Percentiles rank a stretch among this genome's conserved stretches.
These are phyloP conservation scores for Eristalis tenax DNA, from an alignment of 2,888 invertebrate species.

Conservation along the genomic window DNA sequence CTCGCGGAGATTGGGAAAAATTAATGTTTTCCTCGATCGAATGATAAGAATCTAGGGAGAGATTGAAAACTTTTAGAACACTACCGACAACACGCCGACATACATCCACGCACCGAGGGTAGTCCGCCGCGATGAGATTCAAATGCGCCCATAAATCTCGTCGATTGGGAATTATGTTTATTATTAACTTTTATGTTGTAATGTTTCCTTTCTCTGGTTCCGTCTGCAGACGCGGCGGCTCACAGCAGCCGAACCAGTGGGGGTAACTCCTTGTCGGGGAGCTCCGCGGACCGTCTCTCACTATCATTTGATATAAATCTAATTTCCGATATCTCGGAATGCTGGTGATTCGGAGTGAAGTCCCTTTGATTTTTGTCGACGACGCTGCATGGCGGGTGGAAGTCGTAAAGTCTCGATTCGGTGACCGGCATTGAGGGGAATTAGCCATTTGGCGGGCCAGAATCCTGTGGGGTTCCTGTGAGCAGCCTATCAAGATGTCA, in stretches of 20 bases:
- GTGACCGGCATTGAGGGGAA: constrained; percentile 30
- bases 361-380: constrained; percentile 25
- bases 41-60: constrained; percentile 70
- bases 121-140: constrained; percentile 60
- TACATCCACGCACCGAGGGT: constrained; percentile 57
- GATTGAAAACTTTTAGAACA: constrained; percentile 71
- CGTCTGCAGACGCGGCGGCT: constrained; percentile 16
- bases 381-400: constrained; percentile 34
- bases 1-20: constrained; percentile 58
- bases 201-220: constrained; percentile 59
- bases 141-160: constrained; percentile 70
- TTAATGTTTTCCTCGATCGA: constrained; percentile 68
- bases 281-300: constrained; percentile 12
- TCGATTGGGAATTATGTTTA: constrained; percentile 72
- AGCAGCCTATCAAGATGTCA: constrained; percentile 21
- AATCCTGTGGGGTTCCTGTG: constrained; percentile 33
- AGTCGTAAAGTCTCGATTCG: constrained; percentile 31
- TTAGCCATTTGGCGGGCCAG: constrained; percentile 32
- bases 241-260: constrained; percentile 29
- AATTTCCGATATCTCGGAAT: constrained; percentile 44
- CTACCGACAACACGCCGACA: constrained; percentile 54
- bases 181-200: constrained; percentile 72
- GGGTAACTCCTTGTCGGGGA: constrained; percentile 18
- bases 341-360: neutral
- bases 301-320: constrained; percentile 60